These are phyloP conservation scores for Astur gentilis DNA, from an alignment of 2,113 vertebrate genomes.

Conservation along the genomic window DNA sequence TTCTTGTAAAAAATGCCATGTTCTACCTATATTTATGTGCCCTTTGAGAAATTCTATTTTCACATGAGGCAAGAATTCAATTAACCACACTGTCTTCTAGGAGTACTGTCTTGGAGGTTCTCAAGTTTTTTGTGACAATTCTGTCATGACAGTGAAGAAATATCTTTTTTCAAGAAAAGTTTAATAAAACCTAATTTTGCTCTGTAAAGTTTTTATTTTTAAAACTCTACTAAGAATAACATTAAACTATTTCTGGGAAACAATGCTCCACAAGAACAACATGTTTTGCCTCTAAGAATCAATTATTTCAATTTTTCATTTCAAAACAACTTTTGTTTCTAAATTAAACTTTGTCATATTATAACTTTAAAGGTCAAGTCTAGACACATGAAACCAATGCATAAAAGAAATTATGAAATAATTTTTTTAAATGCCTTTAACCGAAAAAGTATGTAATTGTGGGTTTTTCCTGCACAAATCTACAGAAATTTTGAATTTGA, in stretches of 20 bases:
- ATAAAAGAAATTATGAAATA: background rate
- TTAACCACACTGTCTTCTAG: background rate
- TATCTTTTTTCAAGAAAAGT: background rate
- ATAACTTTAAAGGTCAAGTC: background rate
- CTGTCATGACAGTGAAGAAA: background rate
- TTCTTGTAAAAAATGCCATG: background rate
- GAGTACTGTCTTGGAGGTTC: background rate
- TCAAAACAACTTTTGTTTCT: background rate
- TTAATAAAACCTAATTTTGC: background rate
- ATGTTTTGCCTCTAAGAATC: background rate
- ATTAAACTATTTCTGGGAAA: background rate
- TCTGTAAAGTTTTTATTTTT: background rate
- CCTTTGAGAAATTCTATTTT: background rate
- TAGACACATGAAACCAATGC: background rate
- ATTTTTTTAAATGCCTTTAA: background rate
- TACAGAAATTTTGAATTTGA: background rate
- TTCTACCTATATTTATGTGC: background rate
- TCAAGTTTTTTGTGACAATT: background rate
- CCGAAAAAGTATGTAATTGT: background rate
- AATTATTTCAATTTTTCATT: background rate
- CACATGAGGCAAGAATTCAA: background rate
- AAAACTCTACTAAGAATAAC: background rate
- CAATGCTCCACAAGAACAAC: background rate
- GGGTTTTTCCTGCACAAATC: rapidly evolving
- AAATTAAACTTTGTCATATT: background rate